These are phyloP conservation scores for Hoplostethus atlanticus DNA, from an alignment of 2,797 vertebrate genomes.

Conservation along the genomic window DNA sequence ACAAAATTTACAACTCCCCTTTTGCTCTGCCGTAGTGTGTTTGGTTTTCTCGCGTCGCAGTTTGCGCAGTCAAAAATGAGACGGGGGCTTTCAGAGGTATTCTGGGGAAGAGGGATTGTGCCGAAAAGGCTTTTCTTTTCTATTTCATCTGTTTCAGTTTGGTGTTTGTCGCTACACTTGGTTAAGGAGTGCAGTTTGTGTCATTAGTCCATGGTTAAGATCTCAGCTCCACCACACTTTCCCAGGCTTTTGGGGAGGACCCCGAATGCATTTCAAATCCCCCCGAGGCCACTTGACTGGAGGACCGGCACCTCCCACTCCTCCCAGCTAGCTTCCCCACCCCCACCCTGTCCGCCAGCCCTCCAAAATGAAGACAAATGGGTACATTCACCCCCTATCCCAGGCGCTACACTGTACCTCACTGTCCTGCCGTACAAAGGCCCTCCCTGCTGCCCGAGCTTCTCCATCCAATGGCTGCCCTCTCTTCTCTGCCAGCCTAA, in stretches of 20 bases:
- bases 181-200: conserved; percentile 71
- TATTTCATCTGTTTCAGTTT: conserved; percentile 63
- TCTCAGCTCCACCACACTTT: conserved; percentile 81
- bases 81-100: conserved; percentile 56
- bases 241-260: conserved; percentile 83
- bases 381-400: conserved; percentile 81
- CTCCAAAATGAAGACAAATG: conserved; percentile 87
- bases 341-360: conserved; percentile 80
- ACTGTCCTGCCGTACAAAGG: conserved; percentile 80
- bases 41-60: conserved; percentile 76
- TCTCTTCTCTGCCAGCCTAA: conserved; percentile 53
- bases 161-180: conserved; percentile 56
- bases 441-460: conserved; percentile 61
- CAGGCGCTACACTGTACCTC: conserved; percentile 78
- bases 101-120: conserved; percentile 50
- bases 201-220: conserved; percentile 81
- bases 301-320: conserved; percentile 82
- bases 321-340: conserved; percentile 77
- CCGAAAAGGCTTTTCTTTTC: conserved; percentile 68
- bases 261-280: conserved; percentile 84
- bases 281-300: conserved; percentile 87
- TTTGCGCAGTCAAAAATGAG: conserved; percentile 64
- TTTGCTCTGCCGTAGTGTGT: conserved; percentile 62
- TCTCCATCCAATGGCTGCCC: conserved; percentile 55
- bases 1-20: conserved; percentile 77